Conservation (phyloP, 2,888 invertebrate genomes). For the Nymphalis urticae region DNA sequence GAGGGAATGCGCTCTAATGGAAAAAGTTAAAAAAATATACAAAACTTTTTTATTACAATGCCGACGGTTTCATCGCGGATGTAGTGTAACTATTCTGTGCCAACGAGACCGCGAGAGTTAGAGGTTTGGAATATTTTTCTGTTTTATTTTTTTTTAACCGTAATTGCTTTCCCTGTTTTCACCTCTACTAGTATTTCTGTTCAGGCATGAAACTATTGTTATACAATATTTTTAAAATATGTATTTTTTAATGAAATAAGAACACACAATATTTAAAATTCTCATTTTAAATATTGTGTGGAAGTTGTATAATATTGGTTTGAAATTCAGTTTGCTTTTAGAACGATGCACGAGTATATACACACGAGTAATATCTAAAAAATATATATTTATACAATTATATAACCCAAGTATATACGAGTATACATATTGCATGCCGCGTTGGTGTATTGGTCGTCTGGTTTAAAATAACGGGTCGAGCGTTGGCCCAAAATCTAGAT, state of each 20-base stretch:
- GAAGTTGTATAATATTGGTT: no score
- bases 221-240: background rate
- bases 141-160: slow-evolving; percentile 19
- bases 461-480: no score
- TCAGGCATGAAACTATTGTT: background rate
- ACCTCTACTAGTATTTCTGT: slow-evolving; percentile 9
- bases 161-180: slow-evolving; percentile 28
- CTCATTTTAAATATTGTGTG: background rate
- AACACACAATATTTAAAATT: background rate
- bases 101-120: slow-evolving; percentile 24
- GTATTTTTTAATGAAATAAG: background rate
- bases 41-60: slow-evolving; percentile 69
- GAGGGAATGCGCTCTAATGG: slow-evolving; percentile 73
- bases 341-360: no score
- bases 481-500: no score
- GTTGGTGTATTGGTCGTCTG: no score
- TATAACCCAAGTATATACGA: no score
- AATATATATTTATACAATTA: no score
- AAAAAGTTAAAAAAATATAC: slow-evolving; percentile 78
- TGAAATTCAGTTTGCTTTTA: no score
- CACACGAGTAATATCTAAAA: no score
- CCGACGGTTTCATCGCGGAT: slow-evolving; percentile 49
- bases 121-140: slow-evolving; percentile 25
- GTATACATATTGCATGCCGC: no score
- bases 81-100: slow-evolving; percentile 36